These are phyloP conservation scores for Polyodon spathula DNA, from an alignment of 2,113 vertebrate species.

Conservation along the genomic window DNA sequence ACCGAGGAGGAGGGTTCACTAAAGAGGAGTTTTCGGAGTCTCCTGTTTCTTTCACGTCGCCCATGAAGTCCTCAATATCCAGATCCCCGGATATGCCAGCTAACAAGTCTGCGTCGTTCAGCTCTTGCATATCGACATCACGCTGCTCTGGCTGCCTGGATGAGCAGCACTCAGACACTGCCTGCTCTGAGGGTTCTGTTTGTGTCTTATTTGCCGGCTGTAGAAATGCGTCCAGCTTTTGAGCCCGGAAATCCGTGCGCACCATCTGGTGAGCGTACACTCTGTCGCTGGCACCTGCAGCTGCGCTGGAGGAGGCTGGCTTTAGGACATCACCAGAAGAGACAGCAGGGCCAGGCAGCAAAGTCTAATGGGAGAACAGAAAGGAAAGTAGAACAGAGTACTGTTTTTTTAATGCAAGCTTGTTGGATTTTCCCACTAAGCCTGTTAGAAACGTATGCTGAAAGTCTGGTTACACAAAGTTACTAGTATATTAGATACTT, in stretches of 20 bases:
- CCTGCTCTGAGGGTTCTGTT: constrained; percentile 17
- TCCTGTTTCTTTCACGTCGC: background rate
- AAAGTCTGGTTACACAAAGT: no score
- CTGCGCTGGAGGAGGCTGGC: constrained; percentile 25
- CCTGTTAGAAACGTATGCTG: no score
- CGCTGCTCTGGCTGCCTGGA: background rate
- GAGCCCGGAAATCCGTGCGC: constrained; percentile 79
- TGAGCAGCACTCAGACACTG: background rate
- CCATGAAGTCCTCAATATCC: constrained; percentile 14
- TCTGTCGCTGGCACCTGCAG: constrained; percentile 55
- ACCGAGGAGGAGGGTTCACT: no score
- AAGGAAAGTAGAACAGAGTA: background rate
- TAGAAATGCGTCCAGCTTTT: constrained; percentile 89
- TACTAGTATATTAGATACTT: no score
- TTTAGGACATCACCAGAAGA: constrained; percentile 55
- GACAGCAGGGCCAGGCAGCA: constrained; percentile 69
- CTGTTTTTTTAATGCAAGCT: no score
- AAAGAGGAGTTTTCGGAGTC: constrained; percentile 8
- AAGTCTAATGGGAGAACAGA: constrained; percentile 55
- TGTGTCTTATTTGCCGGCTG: constrained; percentile 52
- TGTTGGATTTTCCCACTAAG: no score
- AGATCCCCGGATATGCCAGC: constrained; percentile 17
- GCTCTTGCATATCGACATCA: constrained; percentile 47
- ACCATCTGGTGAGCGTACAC: constrained; percentile 84
- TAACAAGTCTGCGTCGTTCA: constrained; percentile 36